Base-by-base conservation (phyloP, 2,888 invertebrate genomes). In the Himalopsyche anomala region DNA sequence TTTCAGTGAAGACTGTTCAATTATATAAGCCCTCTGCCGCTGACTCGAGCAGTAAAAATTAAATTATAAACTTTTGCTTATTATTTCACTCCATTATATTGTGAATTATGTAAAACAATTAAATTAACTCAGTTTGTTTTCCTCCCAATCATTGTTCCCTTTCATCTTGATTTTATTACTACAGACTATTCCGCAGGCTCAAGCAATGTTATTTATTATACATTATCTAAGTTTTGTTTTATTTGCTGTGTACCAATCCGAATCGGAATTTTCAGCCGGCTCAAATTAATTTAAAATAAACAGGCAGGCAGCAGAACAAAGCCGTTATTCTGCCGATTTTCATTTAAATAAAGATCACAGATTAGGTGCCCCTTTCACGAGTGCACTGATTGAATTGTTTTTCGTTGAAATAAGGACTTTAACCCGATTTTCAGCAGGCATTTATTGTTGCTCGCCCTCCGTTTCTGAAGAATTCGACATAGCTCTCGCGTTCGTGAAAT, bases 311-410 rank as follows among this genome's bases (percentile, higher is more conserved):
- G 11, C 62, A 62, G 62, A 19, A 62, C 62, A 62, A 62, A 62
- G 62, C 19, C 62, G 28, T 62, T 62, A 62, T 62, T 62, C 54
- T 81, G 54, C 51, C 45, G 54, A 81, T 81, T 40, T 54, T 81
- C 45, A 45, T 81, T 81, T 81, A 40, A 81, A 81, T 81, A 81
- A 81, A 81, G 81, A 81, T 81, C 81, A 54, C 81, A 81, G 81
- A 81, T 81, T 40, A 40, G 81, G 19, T 45, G 36, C 54, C 28
- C 81, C 45, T 51, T 51, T 81, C 54, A 51, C 51, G 54, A 81
- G 51, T 19, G 45, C 42, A 19, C 42, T 40, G 81, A 81, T 81
- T 81, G 81, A 81, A 81, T 81, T 54, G 81, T 54, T 81, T 81
- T 81, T 54, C 81, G 54, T 81, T 45, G 54, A 81, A 81, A 81